Base-by-base conservation (phyloP, 2,113 vertebrate species). In the Xenopus tropicalis region DNA sequence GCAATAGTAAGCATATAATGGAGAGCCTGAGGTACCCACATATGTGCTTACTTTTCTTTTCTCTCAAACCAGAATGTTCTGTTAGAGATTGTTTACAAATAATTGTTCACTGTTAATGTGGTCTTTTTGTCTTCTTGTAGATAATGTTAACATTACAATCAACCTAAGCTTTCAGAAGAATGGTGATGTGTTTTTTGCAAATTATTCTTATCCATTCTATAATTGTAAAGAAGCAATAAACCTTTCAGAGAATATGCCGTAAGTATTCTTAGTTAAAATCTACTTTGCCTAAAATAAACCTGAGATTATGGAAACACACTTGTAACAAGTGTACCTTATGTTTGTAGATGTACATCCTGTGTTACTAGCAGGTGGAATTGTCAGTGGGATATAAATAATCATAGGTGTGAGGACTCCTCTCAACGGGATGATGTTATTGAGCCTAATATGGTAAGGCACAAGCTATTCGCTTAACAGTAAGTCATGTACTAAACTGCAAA, bases 291-390 rank as follows among this genome's bases (percentile, higher is more conserved):
- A 37, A 37, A 37, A 29, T 8, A 37, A 37, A 9, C 29, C 29
- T 2, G 29, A 37, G 2, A 37, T 37, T 37, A 37, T 37, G 29
- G 29, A 37, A 37, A 7, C 29, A 22, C 1, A 29, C 23, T 75
- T 13, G 69, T 22, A 14, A 16, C 2, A 16, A 16, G 11, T 57
- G 12, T 61, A 1, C 52, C 22, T 78, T 71, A 12, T 48, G 73
- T 44, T 80, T 84, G 48, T 83, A 98, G 97, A 84, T 99, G 97
- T 69, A 92, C 93, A 62, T 91, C 93, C 8, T 99, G 97, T 79
- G 90, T 96, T 78, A 96, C 88, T 83, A 97, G 93, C 82, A 80
- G 84, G 65, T 99, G 96, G 96, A 88, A 92, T 63, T 99, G 97
- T 78, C 94, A 96, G 84, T 99, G 97, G 97, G 88, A 93, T 80